A percentile compares a stretch with the other conserved stretches of the same genome.
phyloP scores from a whole-genome alignment of 2,797 vertebrate species.

The Anabas testudineus region DNA sequence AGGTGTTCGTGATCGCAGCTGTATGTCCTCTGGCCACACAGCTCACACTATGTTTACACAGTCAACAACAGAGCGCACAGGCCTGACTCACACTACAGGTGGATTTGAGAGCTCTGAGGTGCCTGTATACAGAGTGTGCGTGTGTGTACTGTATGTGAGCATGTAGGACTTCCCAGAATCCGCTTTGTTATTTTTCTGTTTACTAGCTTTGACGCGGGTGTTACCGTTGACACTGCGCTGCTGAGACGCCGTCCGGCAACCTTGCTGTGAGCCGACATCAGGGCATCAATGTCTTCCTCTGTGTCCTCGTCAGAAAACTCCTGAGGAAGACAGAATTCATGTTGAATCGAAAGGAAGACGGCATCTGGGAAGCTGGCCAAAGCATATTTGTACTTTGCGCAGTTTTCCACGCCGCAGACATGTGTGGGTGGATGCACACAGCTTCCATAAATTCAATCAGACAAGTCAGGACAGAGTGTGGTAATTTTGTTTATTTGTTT shows the following conservation, averaged over 20 bases:
- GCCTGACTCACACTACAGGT: conserved; percentile 30
- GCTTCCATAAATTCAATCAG: conserved; percentile 59
- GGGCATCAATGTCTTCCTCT: conserved; percentile 89
- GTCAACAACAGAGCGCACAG: conserved; percentile 38
- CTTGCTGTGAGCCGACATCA: conserved; percentile 85
- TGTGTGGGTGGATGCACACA: conserved; percentile 55
- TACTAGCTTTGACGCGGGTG: conserved; percentile 31
- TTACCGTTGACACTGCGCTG: conserved; percentile 90
- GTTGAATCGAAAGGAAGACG: conserved; percentile 47
- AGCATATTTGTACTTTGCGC: conserved; percentile 18
- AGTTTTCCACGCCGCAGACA: conserved; percentile 30
- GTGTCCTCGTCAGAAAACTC: conserved; percentile 86
- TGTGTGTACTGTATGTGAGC: conserved; percentile 21
- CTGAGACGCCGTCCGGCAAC: conserved; percentile 75
- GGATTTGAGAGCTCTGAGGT: background rate
- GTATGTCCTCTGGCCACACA: background rate
- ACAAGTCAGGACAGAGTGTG: conserved; percentile 45
- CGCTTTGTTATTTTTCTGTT: conserved; percentile 2
- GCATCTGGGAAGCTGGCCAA: conserved; percentile 34
- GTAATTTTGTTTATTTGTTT: conserved; percentile 52
- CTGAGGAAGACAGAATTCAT: conserved; percentile 70
- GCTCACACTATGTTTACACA: conserved; percentile 52
- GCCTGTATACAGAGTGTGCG: conserved; percentile 7
- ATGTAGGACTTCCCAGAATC: conserved; percentile 9
- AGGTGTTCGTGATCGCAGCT: conserved; percentile 25